Evolutionary conservation across 2,113 vertebrate genomes (phyloP), one percentile per base, ranked within the genome.

Genomic region (Sakesphorus luctuosus): DNA sequence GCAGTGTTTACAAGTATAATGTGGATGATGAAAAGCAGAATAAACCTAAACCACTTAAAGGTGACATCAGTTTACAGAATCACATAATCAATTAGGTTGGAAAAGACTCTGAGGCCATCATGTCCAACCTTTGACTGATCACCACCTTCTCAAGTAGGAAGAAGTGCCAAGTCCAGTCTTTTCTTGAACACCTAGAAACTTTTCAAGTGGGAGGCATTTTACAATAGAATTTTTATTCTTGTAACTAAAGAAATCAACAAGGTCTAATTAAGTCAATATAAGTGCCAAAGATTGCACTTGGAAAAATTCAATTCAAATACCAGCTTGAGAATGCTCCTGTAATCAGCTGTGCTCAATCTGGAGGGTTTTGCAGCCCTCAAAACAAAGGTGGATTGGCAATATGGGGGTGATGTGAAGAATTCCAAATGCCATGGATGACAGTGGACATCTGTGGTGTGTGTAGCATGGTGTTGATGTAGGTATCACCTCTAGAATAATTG

Each of bases 51-150:
- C 49, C 65, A 36, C 29, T 40, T 53, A 8, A 0, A 68, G 29
- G 35, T 94, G 53, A 52, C 52, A 61, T 47, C 17, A n/a, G 13
- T 66, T 90, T 84, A 49, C 25, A 56, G 47, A 61, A 29, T 14
- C 13, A 67, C 28, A 55, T 53, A 36, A 49, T 43, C 29, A 36
- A 0, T 69, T 56, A 6, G 10, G 56, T 83, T 56, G 40, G 14
- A 33, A 35, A 69, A 49, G 13, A 36, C 31, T 31, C n/a, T 46
- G 35, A 16, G 18, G 21, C 33, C 47, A 40, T 4, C 0, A 1
- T 68, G 20, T 55, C 25, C 40, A 40, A 18, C n/a, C 47, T 83
- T 33, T 62, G n/a, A 38, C 13, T n/a, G 23, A 46, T 81, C 46
- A 20, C 18, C 53, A 52, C 24, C 28, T 75, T 35, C 38, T 46